Base-by-base conservation (phyloP, 2,888 invertebrate species). In the Poecilobothrus nobilitatus region DNA sequence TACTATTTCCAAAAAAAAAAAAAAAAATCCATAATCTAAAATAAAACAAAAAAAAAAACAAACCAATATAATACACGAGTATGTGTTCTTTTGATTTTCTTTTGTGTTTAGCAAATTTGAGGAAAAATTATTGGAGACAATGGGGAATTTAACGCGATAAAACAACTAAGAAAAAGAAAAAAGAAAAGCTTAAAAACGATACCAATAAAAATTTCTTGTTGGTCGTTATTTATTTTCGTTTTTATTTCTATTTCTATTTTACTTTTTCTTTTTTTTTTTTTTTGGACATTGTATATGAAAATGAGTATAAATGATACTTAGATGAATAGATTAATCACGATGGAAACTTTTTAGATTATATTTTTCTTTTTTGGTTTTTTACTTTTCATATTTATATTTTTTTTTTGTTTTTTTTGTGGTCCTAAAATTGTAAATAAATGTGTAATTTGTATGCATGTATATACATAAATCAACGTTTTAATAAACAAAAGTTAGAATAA, bases 281-380 rank as follows among this genome's bases (percentile, higher is more conserved):
- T n/a, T 53, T 53, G 53, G 6, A 53, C n/a, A 53, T 53, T 9
- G 15, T 53, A 53, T n/a, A 15, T 53, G 1, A 6, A 15, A 53
- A 53, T 53, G 53, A 53, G 53, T 53, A 53, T 53, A 53, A 53
- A 53, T 53, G 53, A 15, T 53, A 18, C 15, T 53, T 53, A 53
- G 53, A 53, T 18, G 53, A 53, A 53, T 18, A 53, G 53, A 53
- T 53, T 53, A 53, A 53, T 53, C 53, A 53, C 53, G 53, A 53
- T 53, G 53, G 53, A 53, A 53, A 53, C 53, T 53, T 53, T 53
- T 53, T 53, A 53, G 37, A 1, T 37, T 34, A 34, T 8, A 34
- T 34, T 8, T 34, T 34, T 34, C 6, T n/a, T n/a, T n/a, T n/a
- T n/a, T n/a, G n/a, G n/a, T n/a, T n/a, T n/a, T n/a, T 34, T 34